Evolutionary conservation across 1,140 invertebrate genomes (phyloP).

Genomic region (Alviniconcha marisindica): DNA sequence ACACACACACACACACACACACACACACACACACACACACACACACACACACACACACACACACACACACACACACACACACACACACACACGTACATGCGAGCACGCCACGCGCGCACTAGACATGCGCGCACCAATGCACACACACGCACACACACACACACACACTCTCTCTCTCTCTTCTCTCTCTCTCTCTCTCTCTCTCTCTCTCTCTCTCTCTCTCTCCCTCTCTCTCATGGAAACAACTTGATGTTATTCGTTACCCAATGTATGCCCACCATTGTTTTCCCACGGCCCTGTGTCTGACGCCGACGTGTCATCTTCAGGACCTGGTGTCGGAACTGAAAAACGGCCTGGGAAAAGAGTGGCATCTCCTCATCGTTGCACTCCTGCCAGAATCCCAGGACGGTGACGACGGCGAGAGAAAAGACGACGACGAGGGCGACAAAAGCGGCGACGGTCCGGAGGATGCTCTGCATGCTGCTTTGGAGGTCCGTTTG

Average conservation of each 20-base stretch:
- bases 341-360: slow-evolving; percentile 58
- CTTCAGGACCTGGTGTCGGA: slow-evolving; percentile 60
- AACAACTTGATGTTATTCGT: neutral
- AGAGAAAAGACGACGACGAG: slow-evolving; percentile 24
- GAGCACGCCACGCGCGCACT: too few relatives aligned
- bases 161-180: neutral
- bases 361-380: slow-evolving; percentile 60
- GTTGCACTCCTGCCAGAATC: slow-evolving; percentile 57
- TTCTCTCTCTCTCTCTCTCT: neutral
- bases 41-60: too few relatives aligned
- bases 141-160: too few relatives aligned
- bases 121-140: too few relatives aligned
- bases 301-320: neutral
- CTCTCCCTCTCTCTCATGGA: neutral
- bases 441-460: neutral
- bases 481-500: slow-evolving; percentile 59
- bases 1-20: too few relatives aligned
- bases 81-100: too few relatives aligned
- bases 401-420: slow-evolving; percentile 35
- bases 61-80: too few relatives aligned
- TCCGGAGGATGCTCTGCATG: slow-evolving; percentile 45
- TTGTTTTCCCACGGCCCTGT: neutral
- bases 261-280: neutral
- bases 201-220: neutral
- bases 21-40: too few relatives aligned